phyloP scores from a whole-genome alignment of 2,888 invertebrate genomes.

The Prosopocoilus inquinatus region DNA sequence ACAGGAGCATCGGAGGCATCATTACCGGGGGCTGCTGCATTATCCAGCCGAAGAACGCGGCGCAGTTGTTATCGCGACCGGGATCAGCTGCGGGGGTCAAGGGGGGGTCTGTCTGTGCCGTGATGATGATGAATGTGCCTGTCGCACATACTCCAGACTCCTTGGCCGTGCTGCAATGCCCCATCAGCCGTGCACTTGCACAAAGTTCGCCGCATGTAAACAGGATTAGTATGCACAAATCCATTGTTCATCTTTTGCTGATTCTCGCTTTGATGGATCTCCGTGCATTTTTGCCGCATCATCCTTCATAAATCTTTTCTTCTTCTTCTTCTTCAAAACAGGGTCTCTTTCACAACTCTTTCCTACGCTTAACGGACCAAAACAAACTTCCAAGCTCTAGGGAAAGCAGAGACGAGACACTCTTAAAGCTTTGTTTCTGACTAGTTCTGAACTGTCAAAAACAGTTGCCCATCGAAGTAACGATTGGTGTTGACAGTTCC shows the following conservation, averaged over 20 bases:
- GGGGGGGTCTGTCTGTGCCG: constrained; percentile 36
- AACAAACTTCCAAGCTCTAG: no score
- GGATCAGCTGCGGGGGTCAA: constrained; percentile 3
- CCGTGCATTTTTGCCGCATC: background rate
- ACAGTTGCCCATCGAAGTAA: no score
- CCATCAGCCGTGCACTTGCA: constrained; percentile 16
- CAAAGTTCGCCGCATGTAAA: constrained; percentile 8
- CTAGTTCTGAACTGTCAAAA: no score
- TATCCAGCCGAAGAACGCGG: constrained; percentile 2
- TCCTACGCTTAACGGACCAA: no score
- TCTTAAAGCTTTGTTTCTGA: no score
- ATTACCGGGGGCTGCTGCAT: background rate
- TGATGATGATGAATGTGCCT: constrained; percentile 47
- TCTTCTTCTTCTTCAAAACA: no score
- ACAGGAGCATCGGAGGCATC: background rate
- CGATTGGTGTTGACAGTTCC: no score
- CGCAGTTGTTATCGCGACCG: constrained; percentile 1
- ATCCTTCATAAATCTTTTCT: no score
- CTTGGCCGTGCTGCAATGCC: constrained; percentile 24
- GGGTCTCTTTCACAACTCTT: no score
- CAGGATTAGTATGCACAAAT: constrained; percentile 14
- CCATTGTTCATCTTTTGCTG: constrained; percentile 13
- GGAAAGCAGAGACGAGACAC: no score
- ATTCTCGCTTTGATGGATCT: constrained; percentile 7
- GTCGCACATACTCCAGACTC: constrained; percentile 34